Evolutionary conservation across 1,140 invertebrate species (phyloP).

Genomic region (Drosophila kikkawai): DNA sequence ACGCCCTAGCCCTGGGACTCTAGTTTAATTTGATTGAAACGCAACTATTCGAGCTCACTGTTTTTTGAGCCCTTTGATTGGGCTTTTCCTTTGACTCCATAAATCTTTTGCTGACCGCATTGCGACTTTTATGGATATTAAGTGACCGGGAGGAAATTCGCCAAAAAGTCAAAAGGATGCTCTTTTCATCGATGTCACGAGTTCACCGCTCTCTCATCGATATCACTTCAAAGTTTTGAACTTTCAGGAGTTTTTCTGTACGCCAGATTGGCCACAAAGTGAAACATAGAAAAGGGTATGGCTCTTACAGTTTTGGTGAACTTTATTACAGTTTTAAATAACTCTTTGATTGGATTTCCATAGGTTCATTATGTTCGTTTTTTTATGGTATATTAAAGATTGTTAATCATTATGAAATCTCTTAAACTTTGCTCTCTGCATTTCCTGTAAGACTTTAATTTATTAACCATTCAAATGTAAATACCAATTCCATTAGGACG

Average conservation of each 20-base stretch:
- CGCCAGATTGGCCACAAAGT: slow-evolving; percentile 16
- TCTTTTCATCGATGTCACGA: slow-evolving; percentile 24
- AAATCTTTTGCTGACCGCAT: slow-evolving; percentile 35
- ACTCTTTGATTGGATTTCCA: background rate
- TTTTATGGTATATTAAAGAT: background rate
- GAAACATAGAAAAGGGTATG: background rate
- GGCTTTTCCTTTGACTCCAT: slow-evolving; percentile 20
- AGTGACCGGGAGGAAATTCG: slow-evolving; percentile 30
- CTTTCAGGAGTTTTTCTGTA: slow-evolving; percentile 23
- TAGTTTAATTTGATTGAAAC: slow-evolving; percentile 77
- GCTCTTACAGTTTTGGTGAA: background rate
- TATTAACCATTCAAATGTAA: background rate
- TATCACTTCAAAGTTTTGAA: slow-evolving; percentile 44
- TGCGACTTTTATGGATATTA: slow-evolving; percentile 34
- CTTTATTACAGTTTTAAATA: background rate
- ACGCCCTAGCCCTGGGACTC: slow-evolving; percentile 16
- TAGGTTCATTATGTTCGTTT: background rate
- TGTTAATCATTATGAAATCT: background rate
- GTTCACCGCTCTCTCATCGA: slow-evolving; percentile 41
- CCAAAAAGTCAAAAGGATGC: slow-evolving; percentile 38
- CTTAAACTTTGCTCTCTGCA: background rate
- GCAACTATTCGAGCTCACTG: slow-evolving; percentile 57
- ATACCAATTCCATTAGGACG: background rate
- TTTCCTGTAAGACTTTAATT: background rate
- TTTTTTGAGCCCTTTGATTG: slow-evolving; percentile 50